Evolutionary conservation across 2,113 vertebrate genomes (phyloP), one percentile per base, ranked within the genome.

Genomic region (Neotoma lepida): DNA sequence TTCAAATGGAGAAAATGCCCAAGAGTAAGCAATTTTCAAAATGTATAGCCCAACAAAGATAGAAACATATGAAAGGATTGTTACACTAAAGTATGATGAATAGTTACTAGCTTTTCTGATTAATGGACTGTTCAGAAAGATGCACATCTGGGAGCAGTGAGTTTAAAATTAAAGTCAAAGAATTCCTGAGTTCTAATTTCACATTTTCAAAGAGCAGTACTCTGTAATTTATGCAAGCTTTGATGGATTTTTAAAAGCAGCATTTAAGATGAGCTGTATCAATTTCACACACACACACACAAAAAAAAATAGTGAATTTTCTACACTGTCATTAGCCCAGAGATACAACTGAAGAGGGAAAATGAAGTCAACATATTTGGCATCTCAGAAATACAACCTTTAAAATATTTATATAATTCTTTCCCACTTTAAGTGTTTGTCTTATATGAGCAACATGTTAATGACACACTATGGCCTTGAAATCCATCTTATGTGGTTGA

Each of bases 1-100:
- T 93, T 91, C 41, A 78, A 96, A 94, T 96, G 44, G 77, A 85
- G 63, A 90, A 96, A 97, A 96, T 94, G n/a, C 84, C 91, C 74
- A 96, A 96, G 56, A 97, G 90, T 94, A 97, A 98, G 84, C 28
- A 97, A 89, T 95, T 96, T 97, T 88, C 95, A 49, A 97, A 97
- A 95, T 97, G 85, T 94, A 97, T 97, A 96, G 90, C 80, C 89
- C 95, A 96, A 97, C 35, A 95, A 90, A 96, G 97, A 39, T 93
- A 86, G 70, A 94, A 90, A 90, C 73, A 95, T 90, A 74, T 97
- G 89, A 98, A 97, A 97, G 54, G 97, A 97, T 92, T 88, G 88
- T 94, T 96, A 46, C 46, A 73, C n/a, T 95, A 73, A 94, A 82
- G 66, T 84, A 88, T 96, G 91, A 97, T 96, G 84, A 97, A 97